These are phyloP conservation scores for Prochilodus magdalenae DNA, from an alignment of 2,113 vertebrate genomes.

Conservation along the genomic window DNA sequence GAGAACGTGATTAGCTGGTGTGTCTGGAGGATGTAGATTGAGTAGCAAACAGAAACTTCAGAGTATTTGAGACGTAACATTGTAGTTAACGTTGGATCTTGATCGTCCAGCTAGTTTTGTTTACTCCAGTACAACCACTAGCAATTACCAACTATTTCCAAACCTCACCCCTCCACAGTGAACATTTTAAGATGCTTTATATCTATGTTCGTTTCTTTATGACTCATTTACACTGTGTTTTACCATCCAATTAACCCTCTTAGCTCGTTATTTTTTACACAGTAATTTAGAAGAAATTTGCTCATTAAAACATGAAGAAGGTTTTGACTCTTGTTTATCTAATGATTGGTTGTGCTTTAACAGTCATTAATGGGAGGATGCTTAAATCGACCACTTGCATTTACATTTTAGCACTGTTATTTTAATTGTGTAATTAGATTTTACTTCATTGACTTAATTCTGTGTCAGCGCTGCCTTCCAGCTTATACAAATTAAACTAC, in stretches of 20 bases:
- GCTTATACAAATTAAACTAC: too few relatives aligned
- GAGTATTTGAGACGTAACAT: neutral
- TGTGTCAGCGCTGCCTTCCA: too few relatives aligned
- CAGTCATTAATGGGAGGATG: neutral
- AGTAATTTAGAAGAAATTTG: too few relatives aligned
- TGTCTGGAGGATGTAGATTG: conserved; percentile 9
- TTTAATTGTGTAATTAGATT: conserved; percentile 26
- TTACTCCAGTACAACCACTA: neutral
- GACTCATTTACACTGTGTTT: neutral
- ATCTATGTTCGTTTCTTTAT: neutral
- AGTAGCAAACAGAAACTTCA: conserved; percentile 1
- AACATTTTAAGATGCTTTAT: neutral
- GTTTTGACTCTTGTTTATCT: neutral
- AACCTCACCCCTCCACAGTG: neutral
- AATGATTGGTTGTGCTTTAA: neutral
- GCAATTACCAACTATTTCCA: too few relatives aligned
- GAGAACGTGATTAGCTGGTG: conserved; percentile 7
- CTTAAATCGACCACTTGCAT: neutral
- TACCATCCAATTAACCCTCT: neutral
- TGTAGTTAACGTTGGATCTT: neutral
- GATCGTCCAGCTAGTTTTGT: neutral
- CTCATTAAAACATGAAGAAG: too few relatives aligned
- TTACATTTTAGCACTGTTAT: too few relatives aligned
- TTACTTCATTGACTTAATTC: conserved; percentile 32
- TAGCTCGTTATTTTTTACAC: neutral